A percentile compares a stretch with the other conserved stretches of the same genome.
These are phyloP conservation scores for Platysternon megacephalum DNA, from an alignment of 2,113 vertebrate genomes.

Conservation along the genomic window DNA sequence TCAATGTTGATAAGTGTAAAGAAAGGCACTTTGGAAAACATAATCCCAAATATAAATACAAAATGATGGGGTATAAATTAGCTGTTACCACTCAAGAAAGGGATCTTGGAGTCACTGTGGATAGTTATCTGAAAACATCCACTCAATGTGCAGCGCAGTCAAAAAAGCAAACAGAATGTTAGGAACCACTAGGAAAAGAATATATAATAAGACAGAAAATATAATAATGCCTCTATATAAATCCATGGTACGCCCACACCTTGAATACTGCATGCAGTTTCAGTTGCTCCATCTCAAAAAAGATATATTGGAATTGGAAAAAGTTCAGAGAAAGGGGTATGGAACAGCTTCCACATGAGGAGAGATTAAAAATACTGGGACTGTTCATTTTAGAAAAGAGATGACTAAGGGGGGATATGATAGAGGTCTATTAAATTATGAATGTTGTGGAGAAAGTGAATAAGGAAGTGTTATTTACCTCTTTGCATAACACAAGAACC, in stretches of 20 bases:
- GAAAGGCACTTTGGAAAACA: neutral
- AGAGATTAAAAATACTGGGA: neutral
- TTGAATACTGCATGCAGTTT: neutral
- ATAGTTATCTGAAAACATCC: neutral
- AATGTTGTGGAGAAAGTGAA: too few relatives aligned
- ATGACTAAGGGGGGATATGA: too few relatives aligned
- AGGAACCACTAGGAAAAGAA: neutral
- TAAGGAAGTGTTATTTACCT: too few relatives aligned
- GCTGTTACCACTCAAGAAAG: neutral
- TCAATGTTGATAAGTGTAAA: neutral
- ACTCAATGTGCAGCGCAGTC: neutral
- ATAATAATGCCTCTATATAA: neutral
- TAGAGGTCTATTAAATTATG: too few relatives aligned
- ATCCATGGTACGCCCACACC: neutral
- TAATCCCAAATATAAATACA: neutral
- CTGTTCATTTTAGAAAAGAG: neutral
- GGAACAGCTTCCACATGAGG: neutral
- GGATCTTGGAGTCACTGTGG: neutral
- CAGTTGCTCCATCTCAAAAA: neutral
- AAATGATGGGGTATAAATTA: neutral
- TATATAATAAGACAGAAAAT: neutral
- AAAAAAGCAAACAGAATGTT: neutral
- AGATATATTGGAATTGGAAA: neutral
- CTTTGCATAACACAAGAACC: too few relatives aligned
- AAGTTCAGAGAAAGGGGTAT: neutral